Conservation (phyloP, 1,140 invertebrate species). For the Drosophila varians region DNA sequence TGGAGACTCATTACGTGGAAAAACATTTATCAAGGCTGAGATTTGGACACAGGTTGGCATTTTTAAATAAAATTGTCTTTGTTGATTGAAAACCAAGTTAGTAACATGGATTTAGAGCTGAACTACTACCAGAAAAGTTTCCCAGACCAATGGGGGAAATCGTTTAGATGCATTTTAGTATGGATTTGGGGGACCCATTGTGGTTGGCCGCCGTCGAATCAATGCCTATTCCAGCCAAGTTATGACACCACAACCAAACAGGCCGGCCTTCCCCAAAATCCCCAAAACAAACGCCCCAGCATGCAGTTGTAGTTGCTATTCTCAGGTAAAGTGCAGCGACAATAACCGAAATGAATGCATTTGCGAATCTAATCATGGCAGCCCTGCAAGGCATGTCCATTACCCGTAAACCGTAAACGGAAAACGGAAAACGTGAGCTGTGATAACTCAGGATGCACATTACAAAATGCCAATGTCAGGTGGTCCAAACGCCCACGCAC, state of each 20-base stretch:
- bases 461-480: slow-evolving; percentile 53
- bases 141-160: too few relatives aligned
- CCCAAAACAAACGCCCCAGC: slow-evolving; percentile 4
- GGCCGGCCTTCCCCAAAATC: background rate
- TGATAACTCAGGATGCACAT: slow-evolving; percentile 64
- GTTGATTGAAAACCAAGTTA: too few relatives aligned
- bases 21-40: slow-evolving; percentile 18
- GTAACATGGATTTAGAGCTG: too few relatives aligned
- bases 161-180: slow-evolving; percentile 29
- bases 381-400: slow-evolving; percentile 44
- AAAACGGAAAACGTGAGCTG: slow-evolving; percentile 40
- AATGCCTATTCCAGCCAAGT: slow-evolving; percentile 48
- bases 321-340: slow-evolving; percentile 29
- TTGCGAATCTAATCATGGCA: slow-evolving; percentile 50
- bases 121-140: too few relatives aligned
- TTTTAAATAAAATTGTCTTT: too few relatives aligned
- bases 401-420: slow-evolving; percentile 35
- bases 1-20: slow-evolving; percentile 32
- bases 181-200: slow-evolving; percentile 33
- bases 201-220: slow-evolving; percentile 37
- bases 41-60: background rate
- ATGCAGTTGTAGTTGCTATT: background rate
- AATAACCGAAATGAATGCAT: slow-evolving; percentile 34
- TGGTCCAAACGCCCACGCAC: slow-evolving; percentile 1
- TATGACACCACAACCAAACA: slow-evolving; percentile 38